A percentile compares a stretch with the other conserved stretches of the same genome.
Evolutionary conservation across 2,113 vertebrate genomes (phyloP).

Genomic region (Taxidea taxus): DNA sequence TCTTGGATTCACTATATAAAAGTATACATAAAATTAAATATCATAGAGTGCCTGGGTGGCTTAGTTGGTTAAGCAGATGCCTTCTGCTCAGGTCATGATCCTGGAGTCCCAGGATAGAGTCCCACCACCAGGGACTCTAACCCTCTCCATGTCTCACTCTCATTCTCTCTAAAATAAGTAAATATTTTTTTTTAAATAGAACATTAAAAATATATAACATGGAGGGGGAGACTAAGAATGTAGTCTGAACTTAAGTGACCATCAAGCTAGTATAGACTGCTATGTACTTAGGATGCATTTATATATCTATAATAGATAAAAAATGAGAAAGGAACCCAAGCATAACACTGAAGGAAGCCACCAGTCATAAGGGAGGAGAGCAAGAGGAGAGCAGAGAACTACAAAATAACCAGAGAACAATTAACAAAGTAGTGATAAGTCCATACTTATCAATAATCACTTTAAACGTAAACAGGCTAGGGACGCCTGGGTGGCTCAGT

Average conservation of each 20-base stretch:
- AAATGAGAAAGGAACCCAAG: neutral
- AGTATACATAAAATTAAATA: neutral
- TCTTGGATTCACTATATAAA: neutral
- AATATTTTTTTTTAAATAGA: neutral
- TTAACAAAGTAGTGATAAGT: neutral
- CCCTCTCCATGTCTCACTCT: too few relatives aligned
- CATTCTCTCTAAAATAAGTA: too few relatives aligned
- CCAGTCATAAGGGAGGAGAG: neutral
- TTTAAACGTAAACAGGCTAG: neutral
- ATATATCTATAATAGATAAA: neutral
- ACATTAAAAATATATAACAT: neutral
- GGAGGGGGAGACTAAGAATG: neutral
- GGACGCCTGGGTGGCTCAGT: too few relatives aligned
- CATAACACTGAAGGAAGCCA: neutral
- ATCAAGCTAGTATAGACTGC: neutral
- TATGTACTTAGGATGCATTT: neutral
- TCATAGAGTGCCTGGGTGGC: too few relatives aligned
- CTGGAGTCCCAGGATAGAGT: too few relatives aligned
- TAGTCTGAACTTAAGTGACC: neutral
- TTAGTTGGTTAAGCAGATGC: too few relatives aligned
- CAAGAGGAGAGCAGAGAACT: neutral
- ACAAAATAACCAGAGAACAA: neutral
- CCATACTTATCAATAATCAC: neutral
- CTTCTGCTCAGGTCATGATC: too few relatives aligned
- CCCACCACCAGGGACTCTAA: too few relatives aligned